phyloP scores from a whole-genome alignment of 2,113 vertebrate species.

The Pangasianodon gigas region DNA sequence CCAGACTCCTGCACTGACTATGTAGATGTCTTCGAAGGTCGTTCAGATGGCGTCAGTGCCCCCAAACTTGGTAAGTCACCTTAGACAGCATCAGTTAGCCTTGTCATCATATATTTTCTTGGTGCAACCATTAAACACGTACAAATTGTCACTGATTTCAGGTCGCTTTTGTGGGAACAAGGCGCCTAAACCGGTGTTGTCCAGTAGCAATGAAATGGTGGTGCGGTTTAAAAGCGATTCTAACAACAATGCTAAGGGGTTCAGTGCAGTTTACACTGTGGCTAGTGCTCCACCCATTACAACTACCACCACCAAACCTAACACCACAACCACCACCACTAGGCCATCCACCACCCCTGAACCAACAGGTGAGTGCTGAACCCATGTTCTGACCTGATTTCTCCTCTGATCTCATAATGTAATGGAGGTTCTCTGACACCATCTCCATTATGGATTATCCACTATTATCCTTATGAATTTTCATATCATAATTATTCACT shows the following conservation, averaged over 20 bases:
- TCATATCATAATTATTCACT: background rate
- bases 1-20: constrained; percentile 72
- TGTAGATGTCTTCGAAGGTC: constrained; percentile 72
- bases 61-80: constrained; percentile 60
- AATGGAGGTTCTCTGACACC: background rate
- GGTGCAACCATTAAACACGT: background rate
- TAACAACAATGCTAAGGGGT: constrained; percentile 66
- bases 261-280: constrained; percentile 69
- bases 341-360: background rate
- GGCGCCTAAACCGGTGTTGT: constrained; percentile 60
- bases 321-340: constrained; percentile 2
- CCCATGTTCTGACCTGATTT: constrained; percentile 6
- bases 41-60: constrained; percentile 51
- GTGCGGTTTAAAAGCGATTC: constrained; percentile 72
- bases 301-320: constrained; percentile 35
- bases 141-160: constrained; percentile 30
- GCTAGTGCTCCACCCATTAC: constrained; percentile 57
- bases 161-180: constrained; percentile 68
- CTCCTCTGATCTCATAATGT: background rate
- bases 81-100: background rate
- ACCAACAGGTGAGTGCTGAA: constrained; percentile 35
- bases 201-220: constrained; percentile 65
- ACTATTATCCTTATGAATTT: too few species aligned
- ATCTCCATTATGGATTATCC: too few species aligned
- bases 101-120: background rate